A percentile compares a stretch with the other conserved stretches of the same genome.
These are phyloP conservation scores for Drosophila diplacantha DNA, from an alignment of 2,888 invertebrate genomes.

Conservation along the genomic window DNA sequence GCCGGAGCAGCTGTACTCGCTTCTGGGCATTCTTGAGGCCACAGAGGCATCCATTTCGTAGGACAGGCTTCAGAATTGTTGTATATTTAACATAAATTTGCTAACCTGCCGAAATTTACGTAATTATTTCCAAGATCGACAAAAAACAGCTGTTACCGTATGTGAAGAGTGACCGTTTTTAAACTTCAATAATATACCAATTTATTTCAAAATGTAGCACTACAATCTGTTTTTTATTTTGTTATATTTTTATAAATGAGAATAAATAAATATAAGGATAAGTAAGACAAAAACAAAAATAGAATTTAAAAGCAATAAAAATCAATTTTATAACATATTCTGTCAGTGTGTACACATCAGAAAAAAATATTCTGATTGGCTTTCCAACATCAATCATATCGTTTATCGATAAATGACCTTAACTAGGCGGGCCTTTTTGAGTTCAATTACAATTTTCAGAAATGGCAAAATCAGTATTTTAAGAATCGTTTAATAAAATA, in stretches of 20 bases:
- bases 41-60: background rate
- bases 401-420: background rate
- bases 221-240: no score
- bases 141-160: constrained; percentile 28
- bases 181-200: background rate
- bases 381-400: background rate
- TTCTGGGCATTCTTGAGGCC: background rate
- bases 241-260: no score
- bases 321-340: no score
- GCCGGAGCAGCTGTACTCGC: no score
- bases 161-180: constrained; percentile 5
- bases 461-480: background rate
- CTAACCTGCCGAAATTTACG: constrained; percentile 70
- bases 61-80: background rate
- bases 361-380: background rate
- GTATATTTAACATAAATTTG: constrained; percentile 33
- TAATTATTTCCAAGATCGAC: constrained; percentile 53
- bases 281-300: no score
- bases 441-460: background rate
- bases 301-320: no score
- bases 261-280: no score
- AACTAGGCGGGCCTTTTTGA: background rate
- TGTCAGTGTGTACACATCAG: background rate
- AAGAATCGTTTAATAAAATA: background rate
- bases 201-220: no score